phyloP scores from a whole-genome alignment of 2,888 invertebrate genomes.

The Lasiommata megera region DNA sequence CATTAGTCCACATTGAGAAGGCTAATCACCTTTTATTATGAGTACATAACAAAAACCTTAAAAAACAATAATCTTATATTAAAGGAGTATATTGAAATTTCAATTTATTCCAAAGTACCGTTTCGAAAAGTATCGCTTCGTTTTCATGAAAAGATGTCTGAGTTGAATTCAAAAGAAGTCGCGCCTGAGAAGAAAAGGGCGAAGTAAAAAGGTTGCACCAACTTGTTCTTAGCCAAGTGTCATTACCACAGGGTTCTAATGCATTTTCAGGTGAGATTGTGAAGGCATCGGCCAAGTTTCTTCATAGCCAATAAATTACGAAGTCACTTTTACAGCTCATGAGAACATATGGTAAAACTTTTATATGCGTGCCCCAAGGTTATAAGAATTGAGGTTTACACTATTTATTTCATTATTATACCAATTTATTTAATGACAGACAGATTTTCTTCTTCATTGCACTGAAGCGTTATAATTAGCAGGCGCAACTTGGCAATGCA shows the following conservation, averaged over 20 bases:
- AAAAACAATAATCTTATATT: neutral
- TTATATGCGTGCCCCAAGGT: conserved; percentile 39
- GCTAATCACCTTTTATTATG: neutral
- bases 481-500: too few species aligned
- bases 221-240: conserved; percentile 34
- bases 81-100: neutral
- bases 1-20: too few species aligned
- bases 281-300: conserved; percentile 58
- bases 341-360: conserved; percentile 70
- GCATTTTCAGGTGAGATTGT: conserved; percentile 60
- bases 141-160: conserved; percentile 10
- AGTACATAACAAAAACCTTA: neutral
- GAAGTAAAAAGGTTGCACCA: conserved; percentile 32
- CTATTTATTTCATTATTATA: too few species aligned
- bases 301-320: conserved; percentile 74
- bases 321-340: conserved; percentile 75
- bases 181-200: conserved; percentile 19
- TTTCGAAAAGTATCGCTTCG: conserved; percentile 3
- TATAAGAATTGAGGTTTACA: conserved; percentile 23
- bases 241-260: conserved; percentile 34
- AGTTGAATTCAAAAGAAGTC: conserved; percentile 19
- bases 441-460: too few species aligned
- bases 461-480: too few species aligned
- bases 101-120: conserved; percentile 8
- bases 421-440: too few species aligned